Evolutionary conservation across 1,140 invertebrate genomes (phyloP).

Genomic region (Drosophila punjabiensis): DNA sequence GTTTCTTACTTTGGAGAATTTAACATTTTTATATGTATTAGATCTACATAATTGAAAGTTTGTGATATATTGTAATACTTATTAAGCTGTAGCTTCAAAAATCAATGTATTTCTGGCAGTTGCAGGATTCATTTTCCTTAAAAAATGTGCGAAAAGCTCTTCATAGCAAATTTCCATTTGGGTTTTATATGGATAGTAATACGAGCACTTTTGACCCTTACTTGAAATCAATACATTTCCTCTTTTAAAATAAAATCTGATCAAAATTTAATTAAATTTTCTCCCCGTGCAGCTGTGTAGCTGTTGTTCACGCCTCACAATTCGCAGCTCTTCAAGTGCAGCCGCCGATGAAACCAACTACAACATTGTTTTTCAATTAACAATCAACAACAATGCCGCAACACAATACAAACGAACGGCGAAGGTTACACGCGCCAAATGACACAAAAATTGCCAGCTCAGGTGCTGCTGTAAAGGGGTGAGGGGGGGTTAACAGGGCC

Average conservation of each 20-base stretch:
- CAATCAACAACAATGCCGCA: conserved; percentile 80
- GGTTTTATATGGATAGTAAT: too few relatives aligned
- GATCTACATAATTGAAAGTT: too few relatives aligned
- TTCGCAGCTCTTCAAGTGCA: conserved; percentile 77
- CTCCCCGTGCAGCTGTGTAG: conserved; percentile 10
- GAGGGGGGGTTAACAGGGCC: not conserved
- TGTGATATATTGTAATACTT: too few relatives aligned
- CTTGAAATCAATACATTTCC: not conserved
- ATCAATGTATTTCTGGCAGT: not conserved
- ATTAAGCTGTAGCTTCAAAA: too few relatives aligned
- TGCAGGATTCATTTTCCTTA: too few relatives aligned
- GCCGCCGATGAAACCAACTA: conserved; percentile 57
- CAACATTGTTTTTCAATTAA: conserved; percentile 84
- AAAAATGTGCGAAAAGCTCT: too few relatives aligned
- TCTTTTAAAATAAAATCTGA: not conserved
- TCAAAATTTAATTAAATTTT: conserved; percentile 8
- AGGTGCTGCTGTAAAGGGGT: conserved; percentile 38
- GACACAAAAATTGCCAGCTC: conserved; percentile 77
- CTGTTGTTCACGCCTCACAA: conserved; percentile 56
- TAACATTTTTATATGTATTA: too few relatives aligned
- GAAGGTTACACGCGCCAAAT: conserved; percentile 73
- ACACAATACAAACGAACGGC: conserved; percentile 56
- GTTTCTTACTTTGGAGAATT: too few relatives aligned
- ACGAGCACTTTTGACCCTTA: not conserved
- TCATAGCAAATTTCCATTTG: too few relatives aligned